Conservation (phyloP, 2,113 vertebrate species). For the Epinephelus lanceolatus region DNA sequence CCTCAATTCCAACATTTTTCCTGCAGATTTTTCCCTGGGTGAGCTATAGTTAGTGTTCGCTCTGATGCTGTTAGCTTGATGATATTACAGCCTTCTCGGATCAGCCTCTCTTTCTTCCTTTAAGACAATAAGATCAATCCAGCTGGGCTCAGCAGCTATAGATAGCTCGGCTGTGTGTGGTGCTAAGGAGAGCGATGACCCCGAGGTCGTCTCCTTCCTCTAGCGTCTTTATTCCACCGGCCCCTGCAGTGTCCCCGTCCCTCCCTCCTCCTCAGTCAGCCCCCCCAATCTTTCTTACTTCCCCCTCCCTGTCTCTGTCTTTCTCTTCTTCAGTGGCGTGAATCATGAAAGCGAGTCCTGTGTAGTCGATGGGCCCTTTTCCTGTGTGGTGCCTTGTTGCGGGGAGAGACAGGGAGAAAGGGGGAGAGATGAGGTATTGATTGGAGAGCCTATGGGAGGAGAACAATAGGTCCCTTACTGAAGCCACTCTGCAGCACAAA, state of each 20-base stretch:
- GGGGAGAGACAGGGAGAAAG: slow-evolving; percentile 36
- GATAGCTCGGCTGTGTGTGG: slow-evolving; percentile 63
- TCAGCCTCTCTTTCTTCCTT: slow-evolving; percentile 49
- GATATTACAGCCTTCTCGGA: slow-evolving; percentile 45
- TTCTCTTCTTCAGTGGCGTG: slow-evolving; percentile 75
- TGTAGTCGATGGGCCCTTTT: slow-evolving; percentile 73
- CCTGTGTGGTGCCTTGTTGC: slow-evolving; percentile 45
- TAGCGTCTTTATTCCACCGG: slow-evolving; percentile 70
- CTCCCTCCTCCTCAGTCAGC: slow-evolving; percentile 35
- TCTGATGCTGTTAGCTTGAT: slow-evolving; percentile 51
- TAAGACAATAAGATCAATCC: slow-evolving; percentile 64
- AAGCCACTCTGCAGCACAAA: slow-evolving; percentile 77
- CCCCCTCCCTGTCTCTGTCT: slow-evolving; percentile 47
- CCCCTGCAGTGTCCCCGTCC: slow-evolving; percentile 56
- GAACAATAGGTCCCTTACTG: slow-evolving; percentile 77
- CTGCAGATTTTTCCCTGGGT: neutral
- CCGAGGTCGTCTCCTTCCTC: slow-evolving; percentile 59
- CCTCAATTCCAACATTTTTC: neutral
- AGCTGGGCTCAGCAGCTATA: slow-evolving; percentile 42
- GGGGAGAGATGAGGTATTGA: slow-evolving; percentile 82
- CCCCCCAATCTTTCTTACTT: slow-evolving; percentile 49
- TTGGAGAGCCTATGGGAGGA: slow-evolving; percentile 75
- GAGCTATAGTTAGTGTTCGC: slow-evolving; percentile 39
- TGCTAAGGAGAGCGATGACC: slow-evolving; percentile 72
- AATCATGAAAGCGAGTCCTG: slow-evolving; percentile 81